Percentiles rank a stretch among this genome's conserved stretches.
Evolutionary conservation across 2,113 vertebrate species (phyloP).

Genomic region (Perca schrenkii): DNA sequence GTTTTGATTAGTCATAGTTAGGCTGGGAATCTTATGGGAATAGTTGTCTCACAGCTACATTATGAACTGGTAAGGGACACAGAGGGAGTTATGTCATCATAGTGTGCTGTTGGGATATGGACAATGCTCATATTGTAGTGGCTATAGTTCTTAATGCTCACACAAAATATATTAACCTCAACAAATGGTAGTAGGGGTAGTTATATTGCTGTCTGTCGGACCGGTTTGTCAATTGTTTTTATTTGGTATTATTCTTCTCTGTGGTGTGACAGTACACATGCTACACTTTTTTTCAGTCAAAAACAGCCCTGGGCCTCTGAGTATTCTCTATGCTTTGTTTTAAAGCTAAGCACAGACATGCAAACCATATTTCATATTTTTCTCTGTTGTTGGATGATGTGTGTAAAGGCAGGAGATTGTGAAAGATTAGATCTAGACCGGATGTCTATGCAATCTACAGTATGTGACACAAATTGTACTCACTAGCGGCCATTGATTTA

Average conservation of each 20-base stretch:
- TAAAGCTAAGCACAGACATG: neutral
- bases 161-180: neutral
- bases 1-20: slow-evolving; percentile 64
- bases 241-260: neutral
- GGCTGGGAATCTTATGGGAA: slow-evolving; percentile 57
- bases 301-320: slow-evolving; percentile 6
- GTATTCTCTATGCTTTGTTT: neutral
- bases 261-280: slow-evolving; percentile 5
- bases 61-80: slow-evolving; percentile 61
- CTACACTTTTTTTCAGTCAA: slow-evolving; percentile 13
- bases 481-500: slow-evolving; percentile 6
- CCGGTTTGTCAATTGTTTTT: neutral
- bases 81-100: slow-evolving; percentile 59
- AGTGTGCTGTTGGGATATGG: slow-evolving; percentile 41
- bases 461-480: slow-evolving; percentile 22
- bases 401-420: slow-evolving; percentile 7
- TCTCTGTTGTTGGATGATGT: neutral
- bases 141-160: slow-evolving; percentile 23
- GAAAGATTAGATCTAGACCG: slow-evolving; percentile 9
- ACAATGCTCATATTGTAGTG: slow-evolving; percentile 38
- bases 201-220: neutral
- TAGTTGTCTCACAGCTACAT: slow-evolving; percentile 61
- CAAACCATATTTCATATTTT: neutral
- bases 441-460: neutral
- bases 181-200: neutral